Evolutionary conservation across 37 sponge, comb jelly and placozoan species (phyloP), one percentile per base, ranked within the genome.

Genomic region (Aphrocallistes beatrix): DNA sequence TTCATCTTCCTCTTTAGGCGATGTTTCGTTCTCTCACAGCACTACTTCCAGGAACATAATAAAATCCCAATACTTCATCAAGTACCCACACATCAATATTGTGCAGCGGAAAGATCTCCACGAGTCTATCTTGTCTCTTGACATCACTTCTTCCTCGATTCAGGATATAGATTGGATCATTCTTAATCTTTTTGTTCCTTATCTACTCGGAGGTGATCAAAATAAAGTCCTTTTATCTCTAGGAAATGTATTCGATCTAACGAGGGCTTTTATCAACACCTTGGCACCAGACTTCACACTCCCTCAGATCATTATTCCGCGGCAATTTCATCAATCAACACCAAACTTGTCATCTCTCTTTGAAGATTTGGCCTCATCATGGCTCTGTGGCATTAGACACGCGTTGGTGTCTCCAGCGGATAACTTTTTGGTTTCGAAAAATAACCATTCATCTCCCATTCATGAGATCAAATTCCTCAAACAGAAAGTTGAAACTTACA

Each of bases 91-190:
- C 34, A 60, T 60, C 10, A 60, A 60, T 13, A 60, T 30, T 32
- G 75, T 60, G 3, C 75, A 60, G 21, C 10, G 75, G 6, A 60
- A 60, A 21, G 28, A 60, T 21, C 28, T 60, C 10, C n/a, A 19
- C 8, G 17, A 60, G 34, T 60, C 75, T 32, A 19, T 60, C 3
- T 25, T 60, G 8, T 60, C 75, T 19, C 28, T 30, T 60, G 75
- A 60, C 21, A 28, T 60, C 8, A 60, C 17, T 60, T 30, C n/a
- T 6, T 30, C 75, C 3, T 32, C 75, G n/a, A 60, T 60, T 25
- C 75, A 60, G n/a, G 75, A 60, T 60, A 60, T 60, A 19, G 75
- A 60, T 13, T 60, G 75, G 75, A 25, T 60, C 1, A 60, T 60
- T 32, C 75, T 60, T 3, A 60, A 60, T 28, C 17, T 60, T 8